Percentiles rank a stretch among this genome's conserved stretches.
phyloP scores from a whole-genome alignment of 2,797 vertebrate species.

The Cheirogaleus major region DNA sequence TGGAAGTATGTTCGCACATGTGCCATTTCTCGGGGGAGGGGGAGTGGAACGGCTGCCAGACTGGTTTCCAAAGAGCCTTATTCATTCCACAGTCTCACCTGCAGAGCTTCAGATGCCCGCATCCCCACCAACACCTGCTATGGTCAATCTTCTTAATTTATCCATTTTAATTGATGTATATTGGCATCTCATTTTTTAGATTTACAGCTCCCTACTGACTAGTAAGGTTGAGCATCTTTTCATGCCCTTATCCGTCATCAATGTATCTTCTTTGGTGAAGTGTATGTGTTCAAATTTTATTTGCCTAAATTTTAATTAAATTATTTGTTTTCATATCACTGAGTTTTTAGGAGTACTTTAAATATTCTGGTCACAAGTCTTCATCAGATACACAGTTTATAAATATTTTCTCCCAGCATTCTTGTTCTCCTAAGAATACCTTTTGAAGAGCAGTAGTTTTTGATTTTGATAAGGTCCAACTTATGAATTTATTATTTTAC shows the following conservation, averaged over 20 bases:
- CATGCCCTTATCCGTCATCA: neutral
- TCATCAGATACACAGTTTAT: neutral
- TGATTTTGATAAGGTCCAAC: neutral
- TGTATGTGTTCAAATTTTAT: neutral
- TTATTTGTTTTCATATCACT: neutral
- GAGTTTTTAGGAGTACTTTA: neutral
- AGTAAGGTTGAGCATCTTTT: neutral
- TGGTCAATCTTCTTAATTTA: neutral
- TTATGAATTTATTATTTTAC: neutral
- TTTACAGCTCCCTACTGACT: neutral
- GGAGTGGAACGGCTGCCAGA: neutral
- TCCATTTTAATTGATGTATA: neutral
- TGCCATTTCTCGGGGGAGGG: neutral
- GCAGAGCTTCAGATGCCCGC: neutral
- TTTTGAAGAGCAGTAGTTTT: neutral
- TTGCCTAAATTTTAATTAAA: neutral
- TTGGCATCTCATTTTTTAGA: rapidly evolving
- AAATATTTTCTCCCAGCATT: neutral
- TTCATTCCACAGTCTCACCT: neutral
- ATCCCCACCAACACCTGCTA: neutral
- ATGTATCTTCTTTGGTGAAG: neutral
- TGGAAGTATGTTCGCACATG: rapidly evolving
- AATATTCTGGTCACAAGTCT: neutral
- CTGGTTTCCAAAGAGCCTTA: neutral
- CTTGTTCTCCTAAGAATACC: neutral